phyloP scores from a whole-genome alignment of 23 tunicate species.

The Styela plicata region DNA sequence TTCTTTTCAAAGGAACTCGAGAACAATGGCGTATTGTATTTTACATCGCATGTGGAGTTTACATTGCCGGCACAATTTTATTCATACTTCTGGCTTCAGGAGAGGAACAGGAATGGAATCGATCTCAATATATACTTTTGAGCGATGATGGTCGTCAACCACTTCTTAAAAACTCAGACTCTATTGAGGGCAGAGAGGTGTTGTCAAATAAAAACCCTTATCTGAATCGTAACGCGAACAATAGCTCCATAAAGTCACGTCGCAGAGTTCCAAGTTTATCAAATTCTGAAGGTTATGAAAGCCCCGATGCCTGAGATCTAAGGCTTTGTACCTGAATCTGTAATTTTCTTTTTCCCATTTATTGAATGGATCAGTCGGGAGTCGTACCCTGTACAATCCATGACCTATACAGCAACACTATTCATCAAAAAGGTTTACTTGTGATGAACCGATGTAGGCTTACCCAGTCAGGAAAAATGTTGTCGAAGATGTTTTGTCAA shows the following conservation, averaged over 20 bases:
- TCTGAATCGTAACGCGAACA: background rate
- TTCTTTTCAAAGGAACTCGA: slow-evolving; percentile 31
- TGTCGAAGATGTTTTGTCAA: too few relatives aligned
- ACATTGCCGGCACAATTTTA: slow-evolving; percentile 41
- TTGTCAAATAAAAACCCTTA: background rate
- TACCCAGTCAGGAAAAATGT: too few relatives aligned
- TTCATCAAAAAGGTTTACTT: too few relatives aligned
- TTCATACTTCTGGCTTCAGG: slow-evolving; percentile 61
- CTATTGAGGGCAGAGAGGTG: background rate
- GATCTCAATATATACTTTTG: background rate
- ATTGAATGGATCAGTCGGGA: too few relatives aligned
- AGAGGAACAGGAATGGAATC: slow-evolving; percentile 64
- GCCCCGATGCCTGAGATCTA: background rate
- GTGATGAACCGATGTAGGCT: too few relatives aligned
- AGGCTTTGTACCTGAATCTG: too few relatives aligned
- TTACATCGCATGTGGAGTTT: slow-evolving; percentile 58
- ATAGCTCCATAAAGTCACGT: background rate
- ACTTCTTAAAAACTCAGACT: background rate
- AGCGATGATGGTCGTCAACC: background rate
- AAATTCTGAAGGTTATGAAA: background rate
- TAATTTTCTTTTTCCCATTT: too few relatives aligned
- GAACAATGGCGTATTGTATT: slow-evolving; percentile 60
- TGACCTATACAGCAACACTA: too few relatives aligned
- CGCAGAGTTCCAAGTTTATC: background rate
- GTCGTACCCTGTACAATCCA: too few relatives aligned